A percentile compares a stretch with the other conserved stretches of the same genome.
Conservation (phyloP, 2,888 invertebrate species). For the Rhagonycha fulva region DNA sequence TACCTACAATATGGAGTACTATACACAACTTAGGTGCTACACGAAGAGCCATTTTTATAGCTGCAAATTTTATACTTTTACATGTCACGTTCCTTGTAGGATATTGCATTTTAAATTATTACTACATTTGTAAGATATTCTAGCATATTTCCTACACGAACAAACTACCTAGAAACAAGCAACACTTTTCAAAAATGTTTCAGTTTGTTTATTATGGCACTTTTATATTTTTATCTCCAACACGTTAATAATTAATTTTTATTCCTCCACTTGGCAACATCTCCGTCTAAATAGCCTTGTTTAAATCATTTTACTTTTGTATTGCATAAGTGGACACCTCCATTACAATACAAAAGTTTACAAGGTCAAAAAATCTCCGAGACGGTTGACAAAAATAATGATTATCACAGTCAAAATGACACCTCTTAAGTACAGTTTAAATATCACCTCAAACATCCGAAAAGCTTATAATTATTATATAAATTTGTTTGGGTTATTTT, state of each 20-base stretch:
- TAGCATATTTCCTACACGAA: conserved; percentile 9
- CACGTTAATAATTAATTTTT: neutral
- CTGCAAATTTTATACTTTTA: conserved; percentile 39
- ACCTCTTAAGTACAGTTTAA: conserved; percentile 16
- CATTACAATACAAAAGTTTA: neutral
- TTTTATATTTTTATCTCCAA: neutral
- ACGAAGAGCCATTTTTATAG: conserved; percentile 38
- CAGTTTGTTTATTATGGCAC: neutral
- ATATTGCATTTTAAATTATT: conserved; percentile 50
- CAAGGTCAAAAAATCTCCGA: neutral
- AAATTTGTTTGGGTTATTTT: conserved; percentile 30
- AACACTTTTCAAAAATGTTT: neutral
- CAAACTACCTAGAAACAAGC: neutral
- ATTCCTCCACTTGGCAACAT: neutral
- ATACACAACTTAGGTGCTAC: conserved; percentile 20
- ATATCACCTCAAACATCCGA: conserved; percentile 22
- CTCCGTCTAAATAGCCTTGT: neutral
- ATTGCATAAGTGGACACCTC: neutral
- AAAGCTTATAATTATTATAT: conserved; percentile 13
- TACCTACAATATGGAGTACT: neutral
- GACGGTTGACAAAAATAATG: neutral
- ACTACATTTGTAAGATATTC: conserved; percentile 26
- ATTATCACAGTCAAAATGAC: conserved; percentile 1
- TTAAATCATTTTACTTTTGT: neutral
- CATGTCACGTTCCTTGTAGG: conserved; percentile 44